Percentiles rank a stretch among this genome's conserved stretches.
phyloP scores from a whole-genome alignment of 2,797 vertebrate species.

The Morus bassanus region DNA sequence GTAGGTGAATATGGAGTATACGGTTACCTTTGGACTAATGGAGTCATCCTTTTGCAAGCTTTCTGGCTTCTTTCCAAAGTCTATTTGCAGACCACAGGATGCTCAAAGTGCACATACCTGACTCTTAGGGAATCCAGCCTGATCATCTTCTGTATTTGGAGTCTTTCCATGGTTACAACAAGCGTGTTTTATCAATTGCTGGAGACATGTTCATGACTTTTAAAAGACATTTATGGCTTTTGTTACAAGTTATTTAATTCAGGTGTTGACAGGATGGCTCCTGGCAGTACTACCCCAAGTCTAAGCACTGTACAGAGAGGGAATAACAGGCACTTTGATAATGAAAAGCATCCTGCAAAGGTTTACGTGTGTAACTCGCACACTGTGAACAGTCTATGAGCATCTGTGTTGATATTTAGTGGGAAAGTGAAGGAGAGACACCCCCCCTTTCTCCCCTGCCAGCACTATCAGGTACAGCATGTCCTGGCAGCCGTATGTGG shows the following conservation, averaged over 20 bases:
- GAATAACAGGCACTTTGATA: not conserved
- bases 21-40: not conserved
- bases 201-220: not conserved
- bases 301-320: not conserved
- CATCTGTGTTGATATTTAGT: not conserved
- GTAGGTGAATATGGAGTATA: not conserved
- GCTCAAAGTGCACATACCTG: not conserved
- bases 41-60: not conserved
- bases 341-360: not conserved
- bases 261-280: not conserved
- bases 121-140: not conserved
- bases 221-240: not conserved
- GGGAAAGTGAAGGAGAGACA: not conserved
- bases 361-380: not conserved
- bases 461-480: not conserved
- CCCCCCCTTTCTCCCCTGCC: not conserved
- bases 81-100: not conserved
- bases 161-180: not conserved
- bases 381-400: not conserved
- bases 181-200: not conserved
- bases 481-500: not conserved
- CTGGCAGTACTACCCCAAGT: not conserved
- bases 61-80: not conserved
- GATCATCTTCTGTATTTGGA: not conserved
- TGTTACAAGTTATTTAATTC: not conserved